Evolutionary conservation across 2,797 vertebrate genomes (phyloP).

Genomic region (Gymnopithys bicolor): DNA sequence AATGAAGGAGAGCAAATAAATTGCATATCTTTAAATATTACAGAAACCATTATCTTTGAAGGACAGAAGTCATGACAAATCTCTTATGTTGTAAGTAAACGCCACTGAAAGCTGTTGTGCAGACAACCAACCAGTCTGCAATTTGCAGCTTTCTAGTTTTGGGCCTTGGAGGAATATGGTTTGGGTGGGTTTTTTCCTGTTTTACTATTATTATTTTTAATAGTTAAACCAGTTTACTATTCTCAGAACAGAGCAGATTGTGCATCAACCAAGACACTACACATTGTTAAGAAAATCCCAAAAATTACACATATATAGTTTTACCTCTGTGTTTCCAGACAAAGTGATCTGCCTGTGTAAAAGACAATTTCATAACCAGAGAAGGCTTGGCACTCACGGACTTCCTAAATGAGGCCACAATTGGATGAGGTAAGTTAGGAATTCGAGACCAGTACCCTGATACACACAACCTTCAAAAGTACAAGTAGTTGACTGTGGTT

Average conservation of each 20-base stretch:
- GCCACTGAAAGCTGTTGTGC: background rate
- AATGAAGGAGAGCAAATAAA: background rate
- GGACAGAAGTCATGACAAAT: background rate
- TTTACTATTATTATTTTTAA: background rate
- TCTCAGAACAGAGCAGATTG: constrained; percentile 40
- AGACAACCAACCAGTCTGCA: background rate
- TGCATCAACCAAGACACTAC: background rate
- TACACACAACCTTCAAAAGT: background rate
- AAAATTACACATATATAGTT: background rate
- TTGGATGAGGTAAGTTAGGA: background rate
- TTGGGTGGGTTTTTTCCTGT: background rate
- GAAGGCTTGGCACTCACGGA: constrained; percentile 19
- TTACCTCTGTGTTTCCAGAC: constrained; percentile 31
- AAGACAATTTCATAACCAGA: constrained; percentile 14
- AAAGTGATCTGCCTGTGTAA: constrained; percentile 11
- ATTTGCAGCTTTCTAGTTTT: background rate
- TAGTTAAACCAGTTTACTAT: background rate
- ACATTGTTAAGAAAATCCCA: background rate
- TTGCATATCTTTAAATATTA: background rate
- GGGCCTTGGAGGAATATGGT: background rate
- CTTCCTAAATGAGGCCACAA: constrained; percentile 43
- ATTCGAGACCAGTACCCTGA: background rate
- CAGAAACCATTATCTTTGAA: background rate
- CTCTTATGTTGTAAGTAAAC: background rate
- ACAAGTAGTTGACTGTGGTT: background rate